Evolutionary conservation across 2,888 invertebrate genomes (phyloP).

Genomic region (Noctua fimbriata): DNA sequence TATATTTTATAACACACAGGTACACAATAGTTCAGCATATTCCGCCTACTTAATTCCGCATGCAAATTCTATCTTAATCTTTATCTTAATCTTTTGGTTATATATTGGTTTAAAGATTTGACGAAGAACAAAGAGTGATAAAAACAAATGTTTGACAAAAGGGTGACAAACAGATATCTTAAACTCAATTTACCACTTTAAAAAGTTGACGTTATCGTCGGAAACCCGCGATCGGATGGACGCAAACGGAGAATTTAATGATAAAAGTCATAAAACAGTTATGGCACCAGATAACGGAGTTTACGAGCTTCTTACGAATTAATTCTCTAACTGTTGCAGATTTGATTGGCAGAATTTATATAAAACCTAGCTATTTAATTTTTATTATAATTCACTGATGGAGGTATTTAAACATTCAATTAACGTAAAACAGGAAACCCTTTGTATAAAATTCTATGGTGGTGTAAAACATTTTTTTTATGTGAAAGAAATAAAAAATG

Average conservation of each 20-base stretch:
- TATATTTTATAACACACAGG: no score
- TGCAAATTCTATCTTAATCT: no score
- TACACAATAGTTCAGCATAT: no score
- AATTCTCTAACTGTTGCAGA: constrained; percentile 62
- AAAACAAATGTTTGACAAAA: constrained; percentile 56
- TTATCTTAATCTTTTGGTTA: no score
- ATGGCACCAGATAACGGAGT: constrained; percentile 63
- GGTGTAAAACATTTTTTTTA: constrained; percentile 1
- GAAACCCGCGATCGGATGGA: constrained; percentile 54
- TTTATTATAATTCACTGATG: constrained; percentile 44
- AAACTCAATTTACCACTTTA: constrained; percentile 45
- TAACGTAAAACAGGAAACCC: constrained; percentile 10
- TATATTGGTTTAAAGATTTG: not conserved
- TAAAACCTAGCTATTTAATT: constrained; percentile 40
- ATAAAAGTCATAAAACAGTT: constrained; percentile 67
- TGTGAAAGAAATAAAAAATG: constrained; percentile 13
- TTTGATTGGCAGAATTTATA: constrained; percentile 62
- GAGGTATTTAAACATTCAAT: constrained; percentile 37
- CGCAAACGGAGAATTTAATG: constrained; percentile 62
- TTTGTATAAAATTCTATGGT: constrained; percentile 13
- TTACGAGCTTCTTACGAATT: constrained; percentile 67
- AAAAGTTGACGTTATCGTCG: constrained; percentile 43
- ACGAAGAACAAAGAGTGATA: constrained; percentile 16
- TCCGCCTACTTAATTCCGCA: no score
- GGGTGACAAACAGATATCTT: constrained; percentile 54